Evolutionary conservation across 2,888 invertebrate genomes (phyloP), one percentile per base, ranked within the genome.

Genomic region (Pollenia angustigena): DNA sequence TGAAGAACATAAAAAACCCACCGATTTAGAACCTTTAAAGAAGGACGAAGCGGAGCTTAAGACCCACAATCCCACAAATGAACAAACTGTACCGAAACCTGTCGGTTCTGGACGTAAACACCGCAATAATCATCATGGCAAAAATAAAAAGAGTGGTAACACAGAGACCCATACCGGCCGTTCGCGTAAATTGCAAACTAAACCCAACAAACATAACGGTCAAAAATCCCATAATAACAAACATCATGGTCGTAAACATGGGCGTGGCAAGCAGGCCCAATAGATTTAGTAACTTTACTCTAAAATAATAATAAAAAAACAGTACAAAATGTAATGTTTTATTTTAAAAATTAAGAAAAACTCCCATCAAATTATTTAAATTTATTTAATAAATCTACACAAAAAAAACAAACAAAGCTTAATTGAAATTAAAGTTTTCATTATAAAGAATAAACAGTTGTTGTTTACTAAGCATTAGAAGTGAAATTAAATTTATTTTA

Each of bases 81-180:
- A 79, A 46, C 82, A 83, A 32, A n/a, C 54, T 10, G 62, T 48
- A 11, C 46, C 68, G 2, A 84, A 84, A 56, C 50, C 81, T 8
- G 76, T 32, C 18, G 54, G 64, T 12, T 42, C 81, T 54, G 86
- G 81, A 10, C 87, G 87, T 23, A 87, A 87, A 69, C 84, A 87
- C 68, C 86, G 84, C n/a, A 68, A 68, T 42, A 85, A 83, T 78
- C 87, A 84, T 76, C 84, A 87, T 84, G 84, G 81, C 32, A 87
- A 87, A 68, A 87, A 84, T 48, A 81, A 78, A 44, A 87, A 87
- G 52, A 72, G 18, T 14, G 54, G 10, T 9, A 82, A 80, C 14
- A 16, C 75, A n/a, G 83, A 79, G 1, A 6, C 50, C 14, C 83
- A 81, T 42, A 52, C 9, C 11, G 66, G 83, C 2, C 76, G 81